Base-by-base conservation (phyloP, 2,888 invertebrate genomes). In the Metellina segmentata region DNA sequence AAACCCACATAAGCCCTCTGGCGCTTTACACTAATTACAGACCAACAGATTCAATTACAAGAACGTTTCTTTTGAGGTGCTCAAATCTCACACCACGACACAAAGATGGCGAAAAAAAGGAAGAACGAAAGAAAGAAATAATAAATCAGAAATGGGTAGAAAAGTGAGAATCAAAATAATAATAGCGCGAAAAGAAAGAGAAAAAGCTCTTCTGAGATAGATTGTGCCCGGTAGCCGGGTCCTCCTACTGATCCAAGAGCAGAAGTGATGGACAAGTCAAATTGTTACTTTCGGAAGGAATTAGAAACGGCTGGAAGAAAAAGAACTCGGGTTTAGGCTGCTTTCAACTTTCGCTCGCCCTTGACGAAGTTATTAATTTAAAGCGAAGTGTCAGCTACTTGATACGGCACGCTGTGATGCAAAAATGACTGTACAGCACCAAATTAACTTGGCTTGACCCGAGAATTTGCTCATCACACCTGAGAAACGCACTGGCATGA, bases 1-100 rank as follows among this genome's bases (percentile, higher is more conserved):
- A 48, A 75, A 85, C n/a, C 8, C n/a, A 20, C 2, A 16, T 8
- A 1, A 53, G 71, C 52, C 85, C 71, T 69, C 72, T 75, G 81
- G 90, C 86, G 61, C 79, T 83, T 87, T 70, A 72, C 69, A 87
- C 87, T 91, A 91, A 91, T 91, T 91, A 91, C 87, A 87, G 83
- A 83, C 78, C 79, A 91, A 79, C 91, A 88, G 75, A 91, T 91
- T 91, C 91, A 91, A 91, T 91, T 91, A 87, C 91, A 79, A 83
- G 74, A 87, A 87, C 19, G 77, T 72, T 91, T 82, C 77, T 78
- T 78, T 78, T 81, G 70, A 34, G 49, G 72, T 81, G 82, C 82
- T 82, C 52, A 78, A 86, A 81, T 86, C 77, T 77, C 75, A 77
- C 86, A 82, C 61, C 82, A 48, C 91, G 83, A 91, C 91, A 79